Base-by-base conservation (phyloP, 2,888 invertebrate species). In the Ametastegia equiseti region DNA sequence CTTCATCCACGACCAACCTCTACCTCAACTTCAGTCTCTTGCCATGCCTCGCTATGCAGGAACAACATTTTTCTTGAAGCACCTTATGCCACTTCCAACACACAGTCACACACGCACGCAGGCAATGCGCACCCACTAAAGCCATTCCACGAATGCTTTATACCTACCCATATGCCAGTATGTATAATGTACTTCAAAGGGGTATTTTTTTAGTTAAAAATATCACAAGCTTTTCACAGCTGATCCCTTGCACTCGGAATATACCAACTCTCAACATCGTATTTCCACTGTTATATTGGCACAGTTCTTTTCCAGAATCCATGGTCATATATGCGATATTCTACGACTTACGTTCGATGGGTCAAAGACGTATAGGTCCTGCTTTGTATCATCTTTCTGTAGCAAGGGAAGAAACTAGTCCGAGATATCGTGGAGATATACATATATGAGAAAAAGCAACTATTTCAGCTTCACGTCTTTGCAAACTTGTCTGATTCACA, bases 71-170 rank as follows among this genome's bases (percentile, higher is more conserved):
- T 47, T 47, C 27, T 60, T 60, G 30, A 15, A 60, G 60, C 30
- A 60, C 60, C 30, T 30, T 60, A 60, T 60, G 60, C 60, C 60
- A 60, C 30, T 60, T 60, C 30, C 15, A 60, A 60, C 30, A 60
- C 27, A 30, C 30, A 23, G 23, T 60, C 60, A 4, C 30, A 60
- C 23, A 6, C 30, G 30, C 30, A 4, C 47, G 9, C 6, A 9
- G 5, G 42, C 42, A 42, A 42, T 42, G 42, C 11, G 1, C 5
- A 15, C 13, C 60, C 4, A 30, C 30, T 23, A 30, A 13, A 27
- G 23, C 60, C 60, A 15, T 54, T 54, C 30, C 60, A 15, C 23
- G 30, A 60, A 54, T n/a, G n/a, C 23, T 54, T 54, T 19, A 54
- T 54, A n/a, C n/a, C n/a, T n/a, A n/a, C n/a, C n/a, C n/a, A n/a